phyloP scores from a whole-genome alignment of 2,113 vertebrate genomes.

The Xiphophorus couchianus region DNA sequence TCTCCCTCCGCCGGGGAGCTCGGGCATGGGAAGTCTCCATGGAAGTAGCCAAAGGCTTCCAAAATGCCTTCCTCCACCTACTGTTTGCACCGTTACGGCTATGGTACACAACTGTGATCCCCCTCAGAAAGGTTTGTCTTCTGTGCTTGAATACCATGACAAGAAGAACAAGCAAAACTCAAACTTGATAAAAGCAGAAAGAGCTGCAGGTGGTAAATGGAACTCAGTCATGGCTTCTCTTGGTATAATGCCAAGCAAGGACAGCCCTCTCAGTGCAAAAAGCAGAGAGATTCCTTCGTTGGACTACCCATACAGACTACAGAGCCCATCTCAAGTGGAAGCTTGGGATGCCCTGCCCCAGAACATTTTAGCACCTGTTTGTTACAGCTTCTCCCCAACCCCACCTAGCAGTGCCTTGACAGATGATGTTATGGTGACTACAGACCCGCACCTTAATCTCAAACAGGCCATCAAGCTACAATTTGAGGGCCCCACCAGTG shows the following conservation, averaged over 20 bases:
- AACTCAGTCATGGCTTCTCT: constrained; percentile 79
- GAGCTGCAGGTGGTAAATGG: constrained; percentile 67
- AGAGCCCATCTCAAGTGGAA: constrained; percentile 60
- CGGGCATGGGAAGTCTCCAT: constrained; percentile 63
- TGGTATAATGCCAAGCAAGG: constrained; percentile 76
- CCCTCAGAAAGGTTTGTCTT: constrained; percentile 52
- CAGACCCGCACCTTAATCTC: constrained; percentile 82
- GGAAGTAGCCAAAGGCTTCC: constrained; percentile 62
- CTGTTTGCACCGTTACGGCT: constrained; percentile 53
- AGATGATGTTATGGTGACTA: constrained; percentile 58
- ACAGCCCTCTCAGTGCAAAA: constrained; percentile 61
- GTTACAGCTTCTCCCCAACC: constrained; percentile 47
- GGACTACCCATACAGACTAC: constrained; percentile 71
- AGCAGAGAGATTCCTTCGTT: constrained; percentile 66
- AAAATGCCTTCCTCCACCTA: constrained; percentile 52
- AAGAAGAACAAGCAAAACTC: constrained; percentile 62
- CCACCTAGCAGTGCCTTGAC: constrained; percentile 65
- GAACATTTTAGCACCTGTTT: constrained; percentile 57
- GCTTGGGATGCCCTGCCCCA: constrained; percentile 61
- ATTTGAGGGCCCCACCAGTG: constrained; percentile 85
- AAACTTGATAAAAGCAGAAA: constrained; percentile 60
- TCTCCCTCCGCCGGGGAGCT: constrained; percentile 64
- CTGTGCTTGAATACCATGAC: constrained; percentile 60
- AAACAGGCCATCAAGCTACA: constrained; percentile 86
- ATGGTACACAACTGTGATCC: constrained; percentile 61